Evolutionary conservation across 2,888 invertebrate genomes (phyloP).

Genomic region (Papilio demoleus): DNA sequence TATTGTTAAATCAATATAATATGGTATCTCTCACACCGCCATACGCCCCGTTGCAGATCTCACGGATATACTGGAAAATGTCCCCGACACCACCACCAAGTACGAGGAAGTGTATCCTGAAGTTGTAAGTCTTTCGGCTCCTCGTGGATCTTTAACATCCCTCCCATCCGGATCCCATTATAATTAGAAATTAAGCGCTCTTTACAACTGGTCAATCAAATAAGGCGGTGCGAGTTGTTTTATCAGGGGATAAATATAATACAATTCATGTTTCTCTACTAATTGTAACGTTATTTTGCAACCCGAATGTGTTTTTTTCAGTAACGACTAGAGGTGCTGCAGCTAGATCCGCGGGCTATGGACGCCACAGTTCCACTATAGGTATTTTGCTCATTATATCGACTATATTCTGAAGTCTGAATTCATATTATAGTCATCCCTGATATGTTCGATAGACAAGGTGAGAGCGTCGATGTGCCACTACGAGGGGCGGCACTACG

Average conservation of each 20-base stretch:
- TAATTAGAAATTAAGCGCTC: too few relatives aligned
- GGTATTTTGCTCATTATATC: not conserved
- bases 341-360: not conserved
- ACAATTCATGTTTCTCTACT: not conserved
- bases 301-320: not conserved
- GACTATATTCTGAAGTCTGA: not conserved
- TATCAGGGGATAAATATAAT: not conserved
- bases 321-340: not conserved
- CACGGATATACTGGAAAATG: too few relatives aligned
- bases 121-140: not conserved
- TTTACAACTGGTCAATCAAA: not conserved
- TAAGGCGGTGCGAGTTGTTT: not conserved
- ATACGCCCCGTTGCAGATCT: too few relatives aligned
- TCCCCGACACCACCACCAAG: too few relatives aligned
- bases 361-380: not conserved
- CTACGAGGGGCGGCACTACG: slow-evolving; percentile 88
- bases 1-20: too few relatives aligned
- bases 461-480: slow-evolving; percentile 76
- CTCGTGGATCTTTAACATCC: too few relatives aligned
- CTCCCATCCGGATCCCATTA: too few relatives aligned
- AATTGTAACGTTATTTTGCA: not conserved
- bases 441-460: slow-evolving; percentile 38
- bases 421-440: not conserved
- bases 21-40: too few relatives aligned
- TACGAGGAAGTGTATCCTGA: too few relatives aligned